These are phyloP conservation scores for Laspeyria flexula DNA, from an alignment of 2,888 invertebrate species.

Conservation along the genomic window DNA sequence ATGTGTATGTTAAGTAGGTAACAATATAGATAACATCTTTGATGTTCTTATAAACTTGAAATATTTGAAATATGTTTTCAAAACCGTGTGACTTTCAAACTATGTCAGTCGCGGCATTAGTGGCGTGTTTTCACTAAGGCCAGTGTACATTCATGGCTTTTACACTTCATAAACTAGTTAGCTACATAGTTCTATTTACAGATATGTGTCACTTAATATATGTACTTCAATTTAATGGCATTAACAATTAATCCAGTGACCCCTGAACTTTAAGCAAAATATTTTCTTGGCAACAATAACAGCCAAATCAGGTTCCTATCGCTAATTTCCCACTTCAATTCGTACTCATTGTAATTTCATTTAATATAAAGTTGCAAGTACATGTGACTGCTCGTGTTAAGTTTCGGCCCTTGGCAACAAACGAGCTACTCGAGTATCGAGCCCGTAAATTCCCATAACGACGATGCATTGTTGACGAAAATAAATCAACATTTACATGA, in stretches of 20 bases:
- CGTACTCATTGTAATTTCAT: constrained; percentile 49
- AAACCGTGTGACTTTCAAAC: no score
- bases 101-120: no score
- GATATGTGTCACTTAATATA: no score
- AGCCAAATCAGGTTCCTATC: constrained; percentile 53
- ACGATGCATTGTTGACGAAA: constrained; percentile 79
- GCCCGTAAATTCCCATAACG: constrained; percentile 76
- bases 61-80: no score
- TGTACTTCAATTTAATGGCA: constrained; percentile 12
- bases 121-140: no score
- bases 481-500: constrained; percentile 83
- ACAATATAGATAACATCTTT: no score
- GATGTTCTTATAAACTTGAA: no score
- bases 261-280: constrained; percentile 55
- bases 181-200: no score
- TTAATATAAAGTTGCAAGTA: constrained; percentile 52
- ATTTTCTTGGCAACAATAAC: constrained; percentile 52
- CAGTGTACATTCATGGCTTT: no score
- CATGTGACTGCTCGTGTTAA: constrained; percentile 47
- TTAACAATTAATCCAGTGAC: constrained; percentile 26
- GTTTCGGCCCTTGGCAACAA: constrained; percentile 56
- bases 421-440: constrained; percentile 55
- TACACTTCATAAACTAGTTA: no score
- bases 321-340: constrained; percentile 68
- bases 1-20: no score